phyloP scores from a whole-genome alignment of 2,113 vertebrate genomes.

The Pica pica region DNA sequence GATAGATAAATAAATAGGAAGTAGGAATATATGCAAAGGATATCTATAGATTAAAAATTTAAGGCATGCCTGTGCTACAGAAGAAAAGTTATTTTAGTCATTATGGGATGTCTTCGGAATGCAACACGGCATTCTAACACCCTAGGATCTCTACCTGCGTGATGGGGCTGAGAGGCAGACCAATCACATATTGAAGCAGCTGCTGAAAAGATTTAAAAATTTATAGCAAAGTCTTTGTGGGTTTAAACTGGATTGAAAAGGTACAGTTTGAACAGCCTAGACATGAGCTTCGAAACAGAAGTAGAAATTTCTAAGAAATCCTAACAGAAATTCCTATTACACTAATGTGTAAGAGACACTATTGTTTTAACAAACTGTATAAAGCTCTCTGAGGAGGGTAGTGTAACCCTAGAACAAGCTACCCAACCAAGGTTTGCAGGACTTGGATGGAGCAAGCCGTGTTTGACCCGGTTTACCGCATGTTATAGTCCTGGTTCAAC shows the following conservation, averaged over 20 bases:
- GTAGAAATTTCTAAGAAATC: neutral
- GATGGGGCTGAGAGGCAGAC: neutral
- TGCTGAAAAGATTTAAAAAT: neutral
- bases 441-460: neutral
- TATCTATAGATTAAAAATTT: neutral
- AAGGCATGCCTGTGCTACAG: neutral
- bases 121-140: neutral
- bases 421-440: neutral
- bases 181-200: neutral
- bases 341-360: neutral
- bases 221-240: neutral
- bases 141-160: neutral
- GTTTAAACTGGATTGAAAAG: neutral
- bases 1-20: neutral
- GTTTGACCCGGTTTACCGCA: accelerated
- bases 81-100: neutral
- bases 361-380: neutral
- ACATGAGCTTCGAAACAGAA: neutral
- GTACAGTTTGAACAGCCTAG: neutral
- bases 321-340: neutral
- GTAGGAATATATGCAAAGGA: neutral
- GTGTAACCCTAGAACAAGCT: neutral
- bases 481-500: neutral
- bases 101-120: neutral
- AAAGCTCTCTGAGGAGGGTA: neutral